Conservation (phyloP, 2,797 vertebrate genomes). For the Cynodonichthys magdalenae region DNA sequence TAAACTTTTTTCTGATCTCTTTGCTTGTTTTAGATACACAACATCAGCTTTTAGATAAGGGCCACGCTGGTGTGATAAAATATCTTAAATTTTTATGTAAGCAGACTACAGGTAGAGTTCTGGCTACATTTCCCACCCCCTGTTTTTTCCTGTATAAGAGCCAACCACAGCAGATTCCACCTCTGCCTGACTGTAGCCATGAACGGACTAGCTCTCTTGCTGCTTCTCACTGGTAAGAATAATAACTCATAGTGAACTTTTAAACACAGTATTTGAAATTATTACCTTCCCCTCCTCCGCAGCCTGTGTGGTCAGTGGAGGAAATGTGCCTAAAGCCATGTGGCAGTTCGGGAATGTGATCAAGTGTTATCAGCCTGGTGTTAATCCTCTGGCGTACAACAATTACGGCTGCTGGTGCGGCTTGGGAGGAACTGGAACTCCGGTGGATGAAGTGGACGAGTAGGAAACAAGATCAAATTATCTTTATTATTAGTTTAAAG, state of each 20-base stretch:
- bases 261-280: neutral
- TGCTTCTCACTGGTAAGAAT: constrained; percentile 65
- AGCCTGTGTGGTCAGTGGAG: constrained; percentile 46
- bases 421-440: constrained; percentile 62
- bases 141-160: constrained; percentile 44
- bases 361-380: constrained; percentile 64
- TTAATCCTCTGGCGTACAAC: constrained; percentile 60
- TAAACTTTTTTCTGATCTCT: no score
- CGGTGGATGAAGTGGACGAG: constrained; percentile 70
- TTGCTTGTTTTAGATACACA: no score
- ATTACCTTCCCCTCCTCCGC: neutral
- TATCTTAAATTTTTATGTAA: neutral
- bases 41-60: no score
- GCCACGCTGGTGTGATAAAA: no score
- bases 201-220: constrained; percentile 40
- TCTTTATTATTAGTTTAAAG: no score
- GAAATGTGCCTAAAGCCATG: constrained; percentile 48
- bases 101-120: neutral
- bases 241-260: no score
- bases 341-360: constrained; percentile 78
- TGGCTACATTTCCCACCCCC: constrained; percentile 15
- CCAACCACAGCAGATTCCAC: neutral
- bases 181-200: constrained; percentile 37
- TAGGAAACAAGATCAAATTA: constrained; percentile 25
- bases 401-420: constrained; percentile 81